phyloP scores from a whole-genome alignment of 2,888 invertebrate genomes.

The Capitulum mitella region DNA sequence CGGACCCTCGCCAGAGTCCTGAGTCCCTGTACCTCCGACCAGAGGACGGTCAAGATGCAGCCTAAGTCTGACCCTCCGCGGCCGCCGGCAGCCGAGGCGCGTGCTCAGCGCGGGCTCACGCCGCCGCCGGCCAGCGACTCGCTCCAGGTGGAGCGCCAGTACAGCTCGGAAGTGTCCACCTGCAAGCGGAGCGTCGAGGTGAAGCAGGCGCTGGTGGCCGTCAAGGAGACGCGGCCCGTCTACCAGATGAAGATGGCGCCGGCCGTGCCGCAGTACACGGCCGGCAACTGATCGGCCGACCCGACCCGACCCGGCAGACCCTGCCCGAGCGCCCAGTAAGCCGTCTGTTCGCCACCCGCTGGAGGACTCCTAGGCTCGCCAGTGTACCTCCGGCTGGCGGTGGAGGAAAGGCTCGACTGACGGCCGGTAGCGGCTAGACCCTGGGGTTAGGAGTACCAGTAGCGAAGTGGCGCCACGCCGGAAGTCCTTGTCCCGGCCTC shows the following conservation, averaged over 20 bases:
- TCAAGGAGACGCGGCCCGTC: conserved; percentile 1
- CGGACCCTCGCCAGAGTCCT: too few species aligned
- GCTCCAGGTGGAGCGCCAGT: not conserved
- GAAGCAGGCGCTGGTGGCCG: not conserved
- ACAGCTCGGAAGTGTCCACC: not conserved
- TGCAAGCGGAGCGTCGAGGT: conserved; percentile 8
- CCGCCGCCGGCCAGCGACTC: not conserved
- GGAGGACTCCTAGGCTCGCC: too few species aligned
- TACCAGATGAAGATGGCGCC: conserved; percentile 17
- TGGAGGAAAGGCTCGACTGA: not conserved
- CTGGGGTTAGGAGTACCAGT: not conserved
- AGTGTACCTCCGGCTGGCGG: not conserved
- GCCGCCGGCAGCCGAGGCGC: not conserved
- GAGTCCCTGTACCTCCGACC: too few species aligned
- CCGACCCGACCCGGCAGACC: not conserved
- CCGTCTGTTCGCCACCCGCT: not conserved
- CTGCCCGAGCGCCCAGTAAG: not conserved
- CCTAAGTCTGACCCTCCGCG: too few species aligned
- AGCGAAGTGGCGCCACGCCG: too few species aligned
- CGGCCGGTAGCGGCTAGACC: not conserved
- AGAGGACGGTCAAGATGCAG: too few species aligned
- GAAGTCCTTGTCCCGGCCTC: too few species aligned
- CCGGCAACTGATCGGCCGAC: not conserved
- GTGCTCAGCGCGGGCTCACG: not conserved
- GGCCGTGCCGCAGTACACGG: conserved; percentile 14